Evolutionary conservation across 2,888 invertebrate genomes (phyloP).

Genomic region (Mimas tiliae): DNA sequence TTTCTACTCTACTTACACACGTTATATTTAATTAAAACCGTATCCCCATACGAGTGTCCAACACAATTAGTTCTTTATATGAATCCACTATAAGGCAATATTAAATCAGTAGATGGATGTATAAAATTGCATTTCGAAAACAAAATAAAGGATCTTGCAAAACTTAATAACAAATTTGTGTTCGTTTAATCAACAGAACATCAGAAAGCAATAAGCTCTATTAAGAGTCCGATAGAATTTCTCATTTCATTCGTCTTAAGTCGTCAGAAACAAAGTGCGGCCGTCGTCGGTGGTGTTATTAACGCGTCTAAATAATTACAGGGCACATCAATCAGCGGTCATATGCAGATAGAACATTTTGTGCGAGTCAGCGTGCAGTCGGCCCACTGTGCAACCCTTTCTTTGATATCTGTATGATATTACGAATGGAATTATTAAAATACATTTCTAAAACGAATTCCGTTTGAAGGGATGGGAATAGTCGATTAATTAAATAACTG

Average conservation of each 20-base stretch:
- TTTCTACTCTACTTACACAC: conserved; percentile 50
- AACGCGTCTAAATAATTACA: conserved; percentile 85
- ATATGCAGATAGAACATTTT: conserved; percentile 82
- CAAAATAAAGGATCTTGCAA: conserved; percentile 48
- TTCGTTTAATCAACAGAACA: conserved; percentile 81
- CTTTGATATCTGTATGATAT: conserved; percentile 81
- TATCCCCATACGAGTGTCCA: conserved; percentile 14
- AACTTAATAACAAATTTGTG: conserved; percentile 66
- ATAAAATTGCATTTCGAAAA: conserved; percentile 59
- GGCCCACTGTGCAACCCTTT: conserved; percentile 82
- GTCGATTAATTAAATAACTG: conserved; percentile 41
- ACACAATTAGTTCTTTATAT: conserved; percentile 3
- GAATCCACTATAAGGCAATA: conserved; percentile 4
- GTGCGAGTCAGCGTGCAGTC: conserved; percentile 81
- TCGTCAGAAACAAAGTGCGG: conserved; percentile 83
- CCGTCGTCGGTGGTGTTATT: conserved; percentile 82
- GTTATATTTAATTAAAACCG: conserved; percentile 26
- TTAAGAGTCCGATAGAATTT: conserved; percentile 81
- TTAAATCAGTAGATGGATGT: conserved; percentile 41
- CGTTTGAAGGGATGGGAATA: conserved; percentile 52
- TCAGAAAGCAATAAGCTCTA: conserved; percentile 80
- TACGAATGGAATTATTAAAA: conserved; percentile 76
- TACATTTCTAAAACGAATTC: conserved; percentile 54
- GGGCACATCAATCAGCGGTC: conserved; percentile 83
- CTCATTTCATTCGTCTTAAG: conserved; percentile 84